Evolutionary conservation across 2,888 invertebrate genomes (phyloP).

Genomic region (Drosophila engyochracea): DNA sequence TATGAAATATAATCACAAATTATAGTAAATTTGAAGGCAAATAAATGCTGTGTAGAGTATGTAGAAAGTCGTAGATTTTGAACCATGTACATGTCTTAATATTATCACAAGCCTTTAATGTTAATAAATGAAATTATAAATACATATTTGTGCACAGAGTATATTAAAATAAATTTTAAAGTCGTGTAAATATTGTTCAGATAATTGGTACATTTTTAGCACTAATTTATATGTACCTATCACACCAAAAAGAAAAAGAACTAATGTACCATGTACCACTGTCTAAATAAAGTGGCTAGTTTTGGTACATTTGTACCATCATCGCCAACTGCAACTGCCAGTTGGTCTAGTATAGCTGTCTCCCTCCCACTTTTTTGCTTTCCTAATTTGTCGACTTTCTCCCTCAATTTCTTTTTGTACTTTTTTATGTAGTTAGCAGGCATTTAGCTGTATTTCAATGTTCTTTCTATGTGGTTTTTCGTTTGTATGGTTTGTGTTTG

Average conservation of each 20-base stretch:
- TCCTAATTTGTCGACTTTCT: neutral
- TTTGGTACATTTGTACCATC: conserved; percentile 1
- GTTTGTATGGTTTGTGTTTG: conserved; percentile 44
- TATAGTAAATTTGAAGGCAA: neutral
- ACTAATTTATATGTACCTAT: neutral
- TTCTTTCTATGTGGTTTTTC: conserved; percentile 21
- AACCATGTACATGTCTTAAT: neutral
- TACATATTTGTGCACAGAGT: neutral
- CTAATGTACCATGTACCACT: neutral
- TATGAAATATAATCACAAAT: neutral
- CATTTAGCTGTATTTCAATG: conserved; percentile 19
- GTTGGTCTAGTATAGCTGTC: conserved; percentile 13
- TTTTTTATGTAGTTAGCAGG: conserved; percentile 8
- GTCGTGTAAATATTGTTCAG: neutral
- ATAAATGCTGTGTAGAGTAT: neutral
- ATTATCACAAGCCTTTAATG: neutral
- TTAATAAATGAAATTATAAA: neutral
- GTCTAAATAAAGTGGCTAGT: neutral
- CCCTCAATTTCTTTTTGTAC: conserved; percentile 8
- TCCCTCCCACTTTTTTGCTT: conserved; percentile 11
- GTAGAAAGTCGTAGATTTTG: neutral
- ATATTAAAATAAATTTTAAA: neutral
- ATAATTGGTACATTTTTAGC: neutral
- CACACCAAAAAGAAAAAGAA: neutral
- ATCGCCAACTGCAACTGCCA: conserved; percentile 3